Evolutionary conservation across 1,140 invertebrate genomes (phyloP).

Genomic region (Drosophila arawakana): DNA sequence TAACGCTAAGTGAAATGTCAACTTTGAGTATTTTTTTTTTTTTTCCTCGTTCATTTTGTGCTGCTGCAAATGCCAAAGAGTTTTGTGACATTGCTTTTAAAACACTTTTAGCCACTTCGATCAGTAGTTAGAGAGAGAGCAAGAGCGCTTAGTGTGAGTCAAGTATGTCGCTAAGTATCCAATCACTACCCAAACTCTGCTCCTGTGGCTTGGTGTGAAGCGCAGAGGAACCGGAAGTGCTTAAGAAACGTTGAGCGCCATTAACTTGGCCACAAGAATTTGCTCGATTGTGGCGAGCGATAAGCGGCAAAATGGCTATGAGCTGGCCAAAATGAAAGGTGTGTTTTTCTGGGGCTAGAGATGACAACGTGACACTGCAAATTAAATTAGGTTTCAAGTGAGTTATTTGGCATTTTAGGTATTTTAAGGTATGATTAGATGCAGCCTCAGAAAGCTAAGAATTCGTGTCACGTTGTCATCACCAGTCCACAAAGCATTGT

Average conservation of each 20-base stretch:
- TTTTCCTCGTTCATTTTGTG: slow-evolving; percentile 32
- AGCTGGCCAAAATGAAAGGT: not conserved
- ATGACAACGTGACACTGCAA: slow-evolving; percentile 9
- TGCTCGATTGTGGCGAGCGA: slow-evolving; percentile 7
- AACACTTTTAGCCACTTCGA: slow-evolving; percentile 17
- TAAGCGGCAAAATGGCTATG: not conserved
- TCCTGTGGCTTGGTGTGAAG: not conserved
- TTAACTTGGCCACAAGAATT: slow-evolving; percentile 36
- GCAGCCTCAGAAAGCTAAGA: no score
- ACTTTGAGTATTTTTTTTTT: slow-evolving; percentile 45
- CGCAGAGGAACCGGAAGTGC: slow-evolving; percentile 19
- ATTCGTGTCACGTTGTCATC: slow-evolving; percentile 10
- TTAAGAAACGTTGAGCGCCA: slow-evolving; percentile 34
- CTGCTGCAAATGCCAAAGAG: slow-evolving; percentile 34
- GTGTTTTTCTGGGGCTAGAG: slow-evolving; percentile 15
- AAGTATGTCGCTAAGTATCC: slow-evolving; percentile 10
- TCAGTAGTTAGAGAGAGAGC: slow-evolving; percentile 13
- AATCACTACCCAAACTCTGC: not conserved
- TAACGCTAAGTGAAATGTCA: slow-evolving; percentile 55
- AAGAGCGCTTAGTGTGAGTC: slow-evolving; percentile 1
- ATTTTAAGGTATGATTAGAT: no score
- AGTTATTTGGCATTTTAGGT: no score
- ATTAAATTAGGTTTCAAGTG: not conserved
- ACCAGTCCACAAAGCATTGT: slow-evolving; percentile 1
- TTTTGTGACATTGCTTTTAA: slow-evolving; percentile 48